phyloP scores from a whole-genome alignment of 1,140 invertebrate genomes.

The Anagrus nilaparvatae region DNA sequence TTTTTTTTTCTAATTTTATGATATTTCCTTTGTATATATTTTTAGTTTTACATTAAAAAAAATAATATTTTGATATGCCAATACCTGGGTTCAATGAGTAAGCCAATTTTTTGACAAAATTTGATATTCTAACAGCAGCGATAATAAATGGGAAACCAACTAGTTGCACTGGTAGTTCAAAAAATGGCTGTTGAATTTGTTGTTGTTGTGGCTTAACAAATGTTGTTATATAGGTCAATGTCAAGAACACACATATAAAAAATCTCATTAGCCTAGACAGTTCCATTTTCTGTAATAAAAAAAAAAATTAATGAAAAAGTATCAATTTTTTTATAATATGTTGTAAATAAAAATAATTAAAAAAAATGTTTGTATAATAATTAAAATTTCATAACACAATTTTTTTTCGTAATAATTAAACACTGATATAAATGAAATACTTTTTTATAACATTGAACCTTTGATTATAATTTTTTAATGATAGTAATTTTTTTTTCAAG shows the following conservation, averaged over 20 bases:
- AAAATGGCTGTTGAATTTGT: conserved; percentile 47
- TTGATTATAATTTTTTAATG: no score
- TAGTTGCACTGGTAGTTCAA: conserved; percentile 69
- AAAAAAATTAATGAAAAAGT: no score
- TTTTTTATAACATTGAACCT: no score
- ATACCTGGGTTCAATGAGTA: conserved; percentile 62
- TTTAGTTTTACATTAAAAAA: no score
- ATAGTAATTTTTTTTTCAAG: no score
- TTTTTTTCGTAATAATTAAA: no score
- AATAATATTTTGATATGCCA: not conserved
- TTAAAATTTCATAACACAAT: no score
- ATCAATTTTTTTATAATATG: no score
- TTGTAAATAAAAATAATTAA: no score
- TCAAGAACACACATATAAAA: conserved; percentile 26
- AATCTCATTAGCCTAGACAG: conserved; percentile 16
- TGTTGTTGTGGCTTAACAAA: conserved; percentile 31
- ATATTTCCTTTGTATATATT: not conserved
- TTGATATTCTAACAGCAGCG: conserved; percentile 64
- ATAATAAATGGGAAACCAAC: conserved; percentile 76
- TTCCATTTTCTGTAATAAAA: conserved; percentile 28
- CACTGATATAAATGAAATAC: no score
- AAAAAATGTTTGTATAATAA: no score
- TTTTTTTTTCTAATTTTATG: not conserved
- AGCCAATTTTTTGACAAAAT: conserved; percentile 72
- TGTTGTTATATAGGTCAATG: conserved; percentile 28